These are phyloP conservation scores for Dichetophora obliterata DNA, from an alignment of 2,888 invertebrate genomes.

Conservation along the genomic window DNA sequence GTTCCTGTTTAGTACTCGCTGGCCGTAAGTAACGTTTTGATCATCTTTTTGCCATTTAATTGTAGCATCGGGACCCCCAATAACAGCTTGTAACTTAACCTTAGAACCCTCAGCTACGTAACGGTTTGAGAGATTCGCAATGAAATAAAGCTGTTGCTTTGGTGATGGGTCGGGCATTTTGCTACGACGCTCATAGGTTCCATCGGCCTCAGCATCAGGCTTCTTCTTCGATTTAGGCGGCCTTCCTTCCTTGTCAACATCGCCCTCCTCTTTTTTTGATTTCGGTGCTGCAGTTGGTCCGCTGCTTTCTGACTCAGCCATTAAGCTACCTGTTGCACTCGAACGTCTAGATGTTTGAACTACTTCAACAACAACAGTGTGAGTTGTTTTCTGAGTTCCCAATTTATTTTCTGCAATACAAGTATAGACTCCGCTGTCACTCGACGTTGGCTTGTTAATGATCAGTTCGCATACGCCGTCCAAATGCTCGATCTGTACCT, in stretches of 20 bases:
- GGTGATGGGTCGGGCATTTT: slow-evolving; percentile 69
- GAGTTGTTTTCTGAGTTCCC: slow-evolving; percentile 81
- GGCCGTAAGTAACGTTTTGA: slow-evolving; percentile 67
- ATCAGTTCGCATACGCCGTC: slow-evolving; percentile 83
- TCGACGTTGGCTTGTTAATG: slow-evolving; percentile 76
- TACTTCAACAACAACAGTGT: slow-evolving; percentile 73
- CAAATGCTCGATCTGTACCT: slow-evolving; percentile 78
- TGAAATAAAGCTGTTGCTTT: slow-evolving; percentile 69
- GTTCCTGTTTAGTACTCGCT: slow-evolving; percentile 66
- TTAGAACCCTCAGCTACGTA: slow-evolving; percentile 75
- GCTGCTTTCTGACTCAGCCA: slow-evolving; percentile 58
- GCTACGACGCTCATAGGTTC: slow-evolving; percentile 73
- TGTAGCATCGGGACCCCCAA: slow-evolving; percentile 79
- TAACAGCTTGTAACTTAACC: slow-evolving; percentile 84
- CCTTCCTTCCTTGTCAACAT: slow-evolving; percentile 46
- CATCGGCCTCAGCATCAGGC: slow-evolving; percentile 62
- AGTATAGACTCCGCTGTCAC: slow-evolving; percentile 72
- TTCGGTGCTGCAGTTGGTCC: slow-evolving; percentile 47
- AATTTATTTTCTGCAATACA: slow-evolving; percentile 79
- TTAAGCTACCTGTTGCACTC: slow-evolving; percentile 58
- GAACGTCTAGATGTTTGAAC: slow-evolving; percentile 65
- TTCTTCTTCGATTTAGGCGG: slow-evolving; percentile 58
- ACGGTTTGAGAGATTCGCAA: slow-evolving; percentile 66
- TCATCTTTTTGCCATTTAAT: slow-evolving; percentile 84
- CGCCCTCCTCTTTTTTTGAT: slow-evolving; percentile 34